phyloP scores from a whole-genome alignment of 1,140 invertebrate genomes.

The Magallana gigas region DNA sequence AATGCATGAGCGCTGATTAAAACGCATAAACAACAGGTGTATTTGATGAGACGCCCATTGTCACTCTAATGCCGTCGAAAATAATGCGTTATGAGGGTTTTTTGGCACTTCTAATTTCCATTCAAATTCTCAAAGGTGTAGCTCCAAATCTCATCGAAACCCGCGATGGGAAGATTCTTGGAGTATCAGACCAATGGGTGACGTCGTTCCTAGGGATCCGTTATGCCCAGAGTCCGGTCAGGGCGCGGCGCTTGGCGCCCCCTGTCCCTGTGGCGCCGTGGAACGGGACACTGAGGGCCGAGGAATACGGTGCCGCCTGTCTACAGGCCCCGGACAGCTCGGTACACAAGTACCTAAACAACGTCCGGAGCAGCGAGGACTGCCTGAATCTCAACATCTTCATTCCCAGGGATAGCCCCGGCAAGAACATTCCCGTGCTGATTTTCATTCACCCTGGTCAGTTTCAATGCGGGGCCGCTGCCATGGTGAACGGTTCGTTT shows the following conservation, averaged over 20 bases:
- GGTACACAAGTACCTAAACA: constrained; percentile 95
- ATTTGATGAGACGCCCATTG: not conserved
- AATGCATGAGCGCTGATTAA: constrained; percentile 13
- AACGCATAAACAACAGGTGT: not conserved
- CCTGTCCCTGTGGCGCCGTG: constrained; percentile 89
- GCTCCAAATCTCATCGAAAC: not conserved
- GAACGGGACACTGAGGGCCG: constrained; percentile 87
- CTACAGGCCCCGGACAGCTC: constrained; percentile 93
- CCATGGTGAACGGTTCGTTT: constrained; percentile 93
- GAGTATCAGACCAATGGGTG: not conserved
- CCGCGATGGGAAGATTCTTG: not conserved
- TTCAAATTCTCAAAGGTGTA: not conserved
- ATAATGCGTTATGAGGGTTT: not conserved
- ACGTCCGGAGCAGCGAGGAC: constrained; percentile 94
- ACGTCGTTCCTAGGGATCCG: constrained; percentile 83
- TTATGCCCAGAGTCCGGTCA: constrained; percentile 94
- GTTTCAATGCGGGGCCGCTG: constrained; percentile 95
- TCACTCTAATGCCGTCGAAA: not conserved
- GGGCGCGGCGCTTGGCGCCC: constrained; percentile 92
- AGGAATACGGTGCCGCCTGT: constrained; percentile 91
- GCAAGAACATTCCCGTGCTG: constrained; percentile 88
- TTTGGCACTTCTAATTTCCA: not conserved
- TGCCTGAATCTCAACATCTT: constrained; percentile 96
- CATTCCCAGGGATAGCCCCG: constrained; percentile 82
- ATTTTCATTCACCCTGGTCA: constrained; percentile 98